Evolutionary conservation across 92 coral and sea anemone species (phyloP), one percentile per base, ranked within the genome.

Genomic region (Isaurus tuberculatus): DNA sequence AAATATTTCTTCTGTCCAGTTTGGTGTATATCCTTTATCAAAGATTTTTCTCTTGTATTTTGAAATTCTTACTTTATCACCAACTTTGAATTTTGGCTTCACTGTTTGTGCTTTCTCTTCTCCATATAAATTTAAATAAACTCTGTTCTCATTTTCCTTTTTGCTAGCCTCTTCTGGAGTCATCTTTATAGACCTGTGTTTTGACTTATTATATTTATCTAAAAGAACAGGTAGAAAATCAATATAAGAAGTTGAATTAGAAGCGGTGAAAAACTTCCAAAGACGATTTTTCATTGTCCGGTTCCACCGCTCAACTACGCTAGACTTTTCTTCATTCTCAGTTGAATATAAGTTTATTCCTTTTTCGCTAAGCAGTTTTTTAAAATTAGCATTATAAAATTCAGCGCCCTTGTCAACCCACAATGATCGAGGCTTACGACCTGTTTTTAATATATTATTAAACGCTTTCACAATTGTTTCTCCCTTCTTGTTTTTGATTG

Each of bases 221-320:
- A 83, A 13, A 22, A 83, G 25, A 28, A 72, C 22, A 11, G 48
- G 85, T 36, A 83, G 48, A 13, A 5, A 6, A 20, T 83, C 66
- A 3, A 32, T n/a, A 72, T 83, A 48, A 14, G 7, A 13, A 4
- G 85, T 83, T 44, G 22, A 40, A 17, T 43, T 69, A 17, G 66
- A 58, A 20, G 60, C 84, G 1, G 73, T 46, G 25, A 84, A 84
- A 51, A 27, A n/a, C 48, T 79, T 84, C 61, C 86, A 79, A 72
- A 32, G 75, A 11, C 33, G 75, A 10, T 29, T 84, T 48, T 84
- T 84, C 26, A 65, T 85, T 42, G 78, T 64, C 13, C 77, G 10
- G 28, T 79, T 85, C 88, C 78, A 63, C 34, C 78, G 7, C 26
- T 60, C 74, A 2, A 13, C 34, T 7, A 84, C 71, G 22, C 40